Conservation (phyloP, 1,140 invertebrate species). For the Stenopsyche tienmushanensis region DNA sequence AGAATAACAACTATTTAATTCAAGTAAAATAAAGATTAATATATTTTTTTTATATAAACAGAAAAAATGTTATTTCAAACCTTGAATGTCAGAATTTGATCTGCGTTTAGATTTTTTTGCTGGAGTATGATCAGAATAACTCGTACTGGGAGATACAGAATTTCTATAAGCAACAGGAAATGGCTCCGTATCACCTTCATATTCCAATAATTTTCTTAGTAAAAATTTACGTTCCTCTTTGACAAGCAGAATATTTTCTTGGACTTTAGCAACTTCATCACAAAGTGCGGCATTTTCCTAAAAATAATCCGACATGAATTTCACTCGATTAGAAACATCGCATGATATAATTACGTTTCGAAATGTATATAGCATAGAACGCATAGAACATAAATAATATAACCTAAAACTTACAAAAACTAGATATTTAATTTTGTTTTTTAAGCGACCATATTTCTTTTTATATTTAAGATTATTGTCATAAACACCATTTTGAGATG, state of each 20-base stretch:
- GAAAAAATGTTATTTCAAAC: constrained; percentile 22
- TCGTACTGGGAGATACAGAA: constrained; percentile 37
- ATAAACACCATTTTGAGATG: constrained; percentile 36
- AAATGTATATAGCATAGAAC: too few relatives aligned
- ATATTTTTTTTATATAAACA: not conserved
- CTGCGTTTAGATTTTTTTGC: constrained; percentile 39
- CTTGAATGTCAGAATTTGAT: constrained; percentile 39
- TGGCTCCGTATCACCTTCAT: constrained; percentile 51
- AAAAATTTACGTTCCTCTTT: constrained; percentile 74
- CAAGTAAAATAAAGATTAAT: not conserved
- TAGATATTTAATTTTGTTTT: constrained; percentile 55
- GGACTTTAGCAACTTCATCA: constrained; percentile 73
- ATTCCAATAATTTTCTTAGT: constrained; percentile 63
- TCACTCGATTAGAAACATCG: too few relatives aligned
- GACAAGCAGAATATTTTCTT: constrained; percentile 68
- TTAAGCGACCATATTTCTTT: constrained; percentile 57
- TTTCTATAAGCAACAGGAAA: constrained; percentile 31
- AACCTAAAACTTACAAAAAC: constrained; percentile 55
- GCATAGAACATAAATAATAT: constrained; percentile 9
- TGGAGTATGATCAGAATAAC: constrained; percentile 39
- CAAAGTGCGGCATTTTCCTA: constrained; percentile 79
- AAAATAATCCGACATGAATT: constrained; percentile 33
- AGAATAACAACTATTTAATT: not conserved
- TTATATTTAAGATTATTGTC: constrained; percentile 53
- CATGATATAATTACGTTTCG: too few relatives aligned